Evolutionary conservation across 2,113 vertebrate genomes (phyloP).

Genomic region (Pheucticus melanocephalus): DNA sequence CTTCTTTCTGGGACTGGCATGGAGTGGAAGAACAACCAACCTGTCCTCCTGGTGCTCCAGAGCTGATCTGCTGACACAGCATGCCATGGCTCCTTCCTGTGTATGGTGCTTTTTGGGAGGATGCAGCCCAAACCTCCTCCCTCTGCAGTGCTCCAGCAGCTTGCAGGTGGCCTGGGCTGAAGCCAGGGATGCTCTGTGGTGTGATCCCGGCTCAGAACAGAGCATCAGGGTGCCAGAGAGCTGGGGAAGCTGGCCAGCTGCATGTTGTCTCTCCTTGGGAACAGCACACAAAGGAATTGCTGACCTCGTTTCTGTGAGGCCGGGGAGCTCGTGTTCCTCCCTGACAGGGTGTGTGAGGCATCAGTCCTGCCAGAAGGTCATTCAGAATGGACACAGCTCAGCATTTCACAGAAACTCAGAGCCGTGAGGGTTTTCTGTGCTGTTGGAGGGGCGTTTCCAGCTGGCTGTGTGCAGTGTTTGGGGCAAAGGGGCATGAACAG

Average conservation of each 20-base stretch:
- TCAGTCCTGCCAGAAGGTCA: neutral
- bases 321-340: neutral
- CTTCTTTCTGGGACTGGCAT: neutral
- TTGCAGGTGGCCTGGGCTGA: neutral
- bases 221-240: neutral
- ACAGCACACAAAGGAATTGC: neutral
- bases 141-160: neutral
- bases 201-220: neutral
- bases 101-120: neutral
- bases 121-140: accelerated
- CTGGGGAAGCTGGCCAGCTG: neutral
- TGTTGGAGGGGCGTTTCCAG: neutral
- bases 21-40: neutral
- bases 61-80: neutral
- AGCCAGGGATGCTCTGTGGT: neutral
- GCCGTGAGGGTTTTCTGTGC: neutral
- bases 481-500: neutral
- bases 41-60: neutral
- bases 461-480: accelerated
- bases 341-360: accelerated
- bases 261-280: neutral
- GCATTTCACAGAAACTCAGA: neutral
- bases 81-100: accelerated
- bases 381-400: neutral
- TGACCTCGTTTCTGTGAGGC: neutral